A percentile compares a stretch with the other conserved stretches of the same genome.
Conservation (phyloP, 2,113 vertebrate species). For the Oncorhynchus mykiss region DNA sequence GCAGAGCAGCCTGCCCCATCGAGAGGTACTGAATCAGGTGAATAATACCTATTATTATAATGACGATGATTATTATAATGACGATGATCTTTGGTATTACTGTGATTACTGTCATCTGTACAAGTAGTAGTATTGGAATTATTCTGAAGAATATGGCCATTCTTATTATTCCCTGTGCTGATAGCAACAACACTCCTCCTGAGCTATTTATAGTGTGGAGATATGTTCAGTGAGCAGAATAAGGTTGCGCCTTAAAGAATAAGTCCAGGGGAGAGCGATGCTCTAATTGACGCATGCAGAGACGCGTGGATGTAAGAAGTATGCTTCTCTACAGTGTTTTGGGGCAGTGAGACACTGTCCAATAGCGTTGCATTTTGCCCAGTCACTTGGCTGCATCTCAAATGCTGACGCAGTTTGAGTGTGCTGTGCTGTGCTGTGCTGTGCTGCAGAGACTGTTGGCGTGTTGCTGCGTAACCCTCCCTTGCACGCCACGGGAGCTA, state of each 20-base stretch:
- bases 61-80: background rate
- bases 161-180: conserved; percentile 49
- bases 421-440: conserved; percentile 46
- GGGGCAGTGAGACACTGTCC: conserved; percentile 62
- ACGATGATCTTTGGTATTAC: background rate
- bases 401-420: conserved; percentile 76
- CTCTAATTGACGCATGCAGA: conserved; percentile 41
- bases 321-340: conserved; percentile 39
- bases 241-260: conserved; percentile 49
- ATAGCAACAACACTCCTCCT: conserved; percentile 54
- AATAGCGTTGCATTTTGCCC: conserved; percentile 55
- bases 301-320: conserved; percentile 44
- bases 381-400: conserved; percentile 71
- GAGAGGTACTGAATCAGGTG: conserved; percentile 82
- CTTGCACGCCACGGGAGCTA: conserved; percentile 37
- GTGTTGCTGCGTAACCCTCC: conserved; percentile 70
- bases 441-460: conserved; percentile 67
- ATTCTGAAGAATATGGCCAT: conserved; percentile 32
- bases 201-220: conserved; percentile 69
- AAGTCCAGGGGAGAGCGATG: conserved; percentile 36
- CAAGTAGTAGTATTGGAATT: conserved; percentile 9
- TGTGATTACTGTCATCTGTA: background rate
- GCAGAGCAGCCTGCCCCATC: conserved; percentile 83
- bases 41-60: conserved; percentile 5
- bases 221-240: conserved; percentile 66